These are phyloP conservation scores for Calidris pygmaea DNA, from an alignment of 2,113 vertebrate genomes.

Conservation along the genomic window DNA sequence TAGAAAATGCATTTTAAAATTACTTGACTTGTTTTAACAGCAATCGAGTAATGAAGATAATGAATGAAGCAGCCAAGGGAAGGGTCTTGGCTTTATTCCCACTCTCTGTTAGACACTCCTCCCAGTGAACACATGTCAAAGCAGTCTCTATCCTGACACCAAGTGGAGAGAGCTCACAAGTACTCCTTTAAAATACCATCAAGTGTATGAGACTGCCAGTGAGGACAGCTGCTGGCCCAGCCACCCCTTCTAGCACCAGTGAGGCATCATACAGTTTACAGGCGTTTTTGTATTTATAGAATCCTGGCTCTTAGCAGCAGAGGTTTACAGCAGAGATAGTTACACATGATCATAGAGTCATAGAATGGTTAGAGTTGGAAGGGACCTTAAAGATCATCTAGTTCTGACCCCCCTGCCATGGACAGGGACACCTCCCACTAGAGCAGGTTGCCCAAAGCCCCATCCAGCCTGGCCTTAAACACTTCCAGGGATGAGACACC, in stretches of 20 bases:
- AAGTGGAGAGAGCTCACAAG: slow-evolving; percentile 1
- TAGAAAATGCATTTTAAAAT: not conserved
- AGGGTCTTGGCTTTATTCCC: not conserved
- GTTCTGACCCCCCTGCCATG: not conserved
- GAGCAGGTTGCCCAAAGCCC: not conserved
- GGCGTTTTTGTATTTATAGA: not conserved
- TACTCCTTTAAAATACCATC: not conserved
- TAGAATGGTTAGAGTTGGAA: not conserved
- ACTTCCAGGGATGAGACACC: not conserved
- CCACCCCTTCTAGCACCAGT: not conserved
- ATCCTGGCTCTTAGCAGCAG: not conserved
- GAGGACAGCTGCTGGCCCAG: fast-evolving
- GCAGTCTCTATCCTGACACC: slow-evolving; percentile 50
- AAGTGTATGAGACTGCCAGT: too few species aligned
- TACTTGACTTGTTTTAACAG: not conserved
- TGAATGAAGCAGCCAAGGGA: not conserved
- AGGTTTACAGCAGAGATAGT: not conserved
- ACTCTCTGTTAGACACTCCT: not conserved
- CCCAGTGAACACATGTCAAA: not conserved
- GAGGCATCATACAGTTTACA: not conserved
- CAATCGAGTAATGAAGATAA: not conserved
- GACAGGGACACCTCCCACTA: not conserved
- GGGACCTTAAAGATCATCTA: not conserved
- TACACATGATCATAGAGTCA: not conserved
- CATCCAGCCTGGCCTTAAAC: not conserved